Base-by-base conservation (phyloP, 2,113 vertebrate genomes). In the Trochalopteron elliotii region DNA sequence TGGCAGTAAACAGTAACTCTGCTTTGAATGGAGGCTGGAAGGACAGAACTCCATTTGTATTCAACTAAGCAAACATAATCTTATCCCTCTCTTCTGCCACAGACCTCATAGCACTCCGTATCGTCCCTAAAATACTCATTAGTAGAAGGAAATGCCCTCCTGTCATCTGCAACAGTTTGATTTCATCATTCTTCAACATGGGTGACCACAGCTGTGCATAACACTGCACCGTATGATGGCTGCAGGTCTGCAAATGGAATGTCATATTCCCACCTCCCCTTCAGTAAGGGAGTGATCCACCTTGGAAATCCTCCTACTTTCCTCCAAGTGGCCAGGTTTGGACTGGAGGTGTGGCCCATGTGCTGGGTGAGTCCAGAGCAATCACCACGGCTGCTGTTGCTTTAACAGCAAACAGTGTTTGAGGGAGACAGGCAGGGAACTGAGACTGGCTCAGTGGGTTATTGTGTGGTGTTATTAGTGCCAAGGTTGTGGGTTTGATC, bases 331-430 rank as follows among this genome's bases (percentile, higher is more conserved):
- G 56, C 56, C 44, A 55, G 11, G 39, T 65, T 52, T 86, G 60
- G 77, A 44, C 56, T 30, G 44, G 71, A 94, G n/a, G 24, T 42
- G 52, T 1, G 2, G 47, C 76, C 49, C 49, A 49, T 0, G 0
- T 11, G 2, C 59, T 33, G 31, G 1, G 2, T 3, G 2, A 89
- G 64, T 30, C 69, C 72, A 71, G 27, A 55, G 9, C 1, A 0
- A 70, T 79, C 61, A 57, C 83, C 81, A 57, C 10, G 79, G 67
- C 45, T 95, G 55, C 90, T 82, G 40, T 21, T 75, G 53, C 75
- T 57, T 79, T 44, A 71, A 53, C 18, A 82, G 61, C 65, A 96
- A 81, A 80, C 63, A 67, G 19, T 2, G 11, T 20, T 61, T 61
- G 68, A 76, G n/a, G 37, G 57, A 76, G 49, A 25, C 1, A 4